Evolutionary conservation across 1,140 invertebrate species (phyloP), one percentile per base, ranked within the genome.

Genomic region (Vanessa tameamea): DNA sequence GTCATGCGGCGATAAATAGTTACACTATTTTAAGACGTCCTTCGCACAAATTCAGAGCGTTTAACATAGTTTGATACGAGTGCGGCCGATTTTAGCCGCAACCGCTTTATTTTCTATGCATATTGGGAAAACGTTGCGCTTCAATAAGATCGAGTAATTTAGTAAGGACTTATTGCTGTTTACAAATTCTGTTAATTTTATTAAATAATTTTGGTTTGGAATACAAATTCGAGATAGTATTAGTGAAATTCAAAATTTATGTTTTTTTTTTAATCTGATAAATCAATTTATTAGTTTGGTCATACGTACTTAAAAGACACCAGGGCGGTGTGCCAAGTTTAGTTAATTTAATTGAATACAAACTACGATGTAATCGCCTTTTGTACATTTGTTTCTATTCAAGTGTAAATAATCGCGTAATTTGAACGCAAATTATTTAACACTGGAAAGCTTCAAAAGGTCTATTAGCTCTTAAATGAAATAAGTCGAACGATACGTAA

Each of bases 1-100:
- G 78, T 92, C 87, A 90, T 73, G 53, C 75, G 64, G 80, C 78
- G 84, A 81, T 83, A 88, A 87, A 89, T 87, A 88, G 82, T 78
- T 77, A 67, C 65, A 82, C 84, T 92, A 91, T 92, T 90, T 89
- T 86, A 78, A 85, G 87, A 82, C 85, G 89, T 85, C 90, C 90
- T 92, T 92, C 88, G 76, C 85, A 83, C 82, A 79, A 81, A 84
- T 88, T 87, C 83, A 82, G 74, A 77, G 72, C 80, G 75, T 84
- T 88, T 88, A 88, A 85, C 84, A 86, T 82, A 72, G 73, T 83
- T 87, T 81, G 81, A 90, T 87, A 87, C 87, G 80, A 81, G 77
- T 80, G 79, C 53, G 53, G 23, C 16, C 26, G 57, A 72, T 75
- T 78, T 72, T 69, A 70, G 50, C 53, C 61, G 16, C 15, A 16